Conservation (phyloP, 2,888 invertebrate genomes). For the Shargacucullia verbasci region DNA sequence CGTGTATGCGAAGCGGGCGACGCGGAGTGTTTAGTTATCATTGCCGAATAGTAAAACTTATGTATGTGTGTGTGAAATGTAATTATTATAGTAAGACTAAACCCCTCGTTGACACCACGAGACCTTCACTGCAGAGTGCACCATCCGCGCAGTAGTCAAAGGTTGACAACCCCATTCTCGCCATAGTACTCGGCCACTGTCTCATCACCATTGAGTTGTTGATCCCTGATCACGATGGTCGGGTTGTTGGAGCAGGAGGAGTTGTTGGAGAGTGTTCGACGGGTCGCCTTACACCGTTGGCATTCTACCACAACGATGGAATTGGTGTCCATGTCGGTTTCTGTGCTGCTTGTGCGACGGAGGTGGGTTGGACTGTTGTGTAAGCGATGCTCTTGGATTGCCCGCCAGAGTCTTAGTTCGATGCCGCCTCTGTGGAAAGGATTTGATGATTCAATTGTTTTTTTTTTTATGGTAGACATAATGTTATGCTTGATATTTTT, state of each 20-base stretch:
- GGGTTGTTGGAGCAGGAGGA: conserved; percentile 75
- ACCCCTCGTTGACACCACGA: conserved; percentile 38
- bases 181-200: conserved; percentile 72
- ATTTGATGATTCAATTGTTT: neutral
- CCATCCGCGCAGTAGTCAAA: conserved; percentile 87
- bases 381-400: conserved; percentile 90
- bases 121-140: conserved; percentile 83
- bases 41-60: too few species aligned
- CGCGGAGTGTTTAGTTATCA: too few species aligned
- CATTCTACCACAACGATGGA: conserved; percentile 85
- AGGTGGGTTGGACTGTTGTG: conserved; percentile 66
- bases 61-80: too few species aligned
- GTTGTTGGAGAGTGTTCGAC: conserved; percentile 65
- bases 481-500: too few species aligned
- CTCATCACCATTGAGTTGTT: conserved; percentile 73
- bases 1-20: too few species aligned
- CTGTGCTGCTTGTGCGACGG: conserved; percentile 81
- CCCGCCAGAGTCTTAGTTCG: conserved; percentile 95
- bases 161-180: conserved; percentile 76
- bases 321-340: conserved; percentile 83
- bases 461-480: too few species aligned
- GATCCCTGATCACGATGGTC: conserved; percentile 77
- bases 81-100: neutral
- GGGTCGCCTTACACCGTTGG: conserved; percentile 73
- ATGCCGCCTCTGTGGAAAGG: conserved; percentile 91